Conservation (phyloP, 2,888 invertebrate genomes). For the Cerastis rubricosa region DNA sequence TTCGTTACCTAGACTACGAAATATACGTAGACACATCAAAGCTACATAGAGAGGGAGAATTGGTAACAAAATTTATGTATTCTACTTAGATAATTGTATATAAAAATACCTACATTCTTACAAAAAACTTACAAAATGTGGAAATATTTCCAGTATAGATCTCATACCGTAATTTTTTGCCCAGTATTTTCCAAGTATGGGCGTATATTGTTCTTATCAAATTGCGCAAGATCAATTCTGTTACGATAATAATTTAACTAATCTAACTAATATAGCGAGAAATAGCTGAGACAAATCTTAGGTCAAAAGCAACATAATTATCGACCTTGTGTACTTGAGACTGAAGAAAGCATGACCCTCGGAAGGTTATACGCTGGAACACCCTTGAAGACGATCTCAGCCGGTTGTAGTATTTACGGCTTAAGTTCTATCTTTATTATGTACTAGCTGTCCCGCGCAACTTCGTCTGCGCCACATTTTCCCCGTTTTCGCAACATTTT, state of each 20-base stretch:
- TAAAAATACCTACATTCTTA: background rate
- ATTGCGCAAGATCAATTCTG: background rate
- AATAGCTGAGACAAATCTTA: conserved; percentile 1
- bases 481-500: too few relatives aligned
- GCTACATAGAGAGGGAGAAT: background rate
- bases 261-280: conserved; percentile 4
- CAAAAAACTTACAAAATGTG: background rate
- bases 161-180: background rate
- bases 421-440: conserved; percentile 26
- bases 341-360: conserved; percentile 14
- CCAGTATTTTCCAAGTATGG: background rate
- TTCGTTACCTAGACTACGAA: background rate
- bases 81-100: background rate
- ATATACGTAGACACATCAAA: background rate
- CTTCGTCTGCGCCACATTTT: too few relatives aligned
- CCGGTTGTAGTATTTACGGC: background rate
- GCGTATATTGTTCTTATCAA: background rate
- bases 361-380: conserved; percentile 3
- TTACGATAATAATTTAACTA: conserved; percentile 8
- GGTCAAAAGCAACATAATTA: conserved; percentile 24
- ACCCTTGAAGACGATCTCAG: conserved; percentile 30
- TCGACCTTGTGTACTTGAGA: conserved; percentile 20
- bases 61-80: background rate
- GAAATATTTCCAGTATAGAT: background rate
- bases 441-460: too few relatives aligned